Conservation (phyloP, 2,888 invertebrate species). For the Drosophila atripex region DNA sequence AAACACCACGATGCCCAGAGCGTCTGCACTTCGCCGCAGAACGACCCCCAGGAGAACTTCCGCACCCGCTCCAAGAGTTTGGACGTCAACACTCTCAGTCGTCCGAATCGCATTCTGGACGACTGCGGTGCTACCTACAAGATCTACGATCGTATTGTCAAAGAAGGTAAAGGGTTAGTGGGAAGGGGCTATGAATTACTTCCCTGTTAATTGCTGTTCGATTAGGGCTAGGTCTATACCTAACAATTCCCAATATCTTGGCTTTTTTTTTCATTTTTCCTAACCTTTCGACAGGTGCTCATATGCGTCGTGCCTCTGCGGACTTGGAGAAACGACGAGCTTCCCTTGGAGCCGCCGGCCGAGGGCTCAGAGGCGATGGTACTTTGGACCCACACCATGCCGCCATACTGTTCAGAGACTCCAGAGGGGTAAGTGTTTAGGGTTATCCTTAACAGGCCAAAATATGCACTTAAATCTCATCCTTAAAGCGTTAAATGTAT, state of each 20-base stretch:
- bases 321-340: constrained; percentile 91
- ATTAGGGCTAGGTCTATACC: neutral
- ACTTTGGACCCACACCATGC: constrained; percentile 94
- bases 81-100: constrained; percentile 85
- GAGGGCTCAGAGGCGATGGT: constrained; percentile 86
- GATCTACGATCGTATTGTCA: constrained; percentile 91
- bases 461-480: too few species aligned
- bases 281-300: constrained; percentile 86
- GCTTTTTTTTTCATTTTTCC: neutral
- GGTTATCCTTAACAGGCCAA: too few species aligned
- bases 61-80: constrained; percentile 91
- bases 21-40: constrained; percentile 84
- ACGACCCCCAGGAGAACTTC: constrained; percentile 87
- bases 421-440: constrained; percentile 89
- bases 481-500: too few species aligned
- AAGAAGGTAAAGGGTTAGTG: constrained; percentile 86
- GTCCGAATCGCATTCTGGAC: constrained; percentile 85
- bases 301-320: constrained; percentile 90
- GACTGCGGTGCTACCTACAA: constrained; percentile 93
- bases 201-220: constrained; percentile 69
- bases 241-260: neutral
- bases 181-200: neutral
- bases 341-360: constrained; percentile 88
- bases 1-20: constrained; percentile 85
- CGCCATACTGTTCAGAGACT: constrained; percentile 95